Conservation (phyloP, 1,140 invertebrate species). For the Caenorhabditis briggsae region DNA sequence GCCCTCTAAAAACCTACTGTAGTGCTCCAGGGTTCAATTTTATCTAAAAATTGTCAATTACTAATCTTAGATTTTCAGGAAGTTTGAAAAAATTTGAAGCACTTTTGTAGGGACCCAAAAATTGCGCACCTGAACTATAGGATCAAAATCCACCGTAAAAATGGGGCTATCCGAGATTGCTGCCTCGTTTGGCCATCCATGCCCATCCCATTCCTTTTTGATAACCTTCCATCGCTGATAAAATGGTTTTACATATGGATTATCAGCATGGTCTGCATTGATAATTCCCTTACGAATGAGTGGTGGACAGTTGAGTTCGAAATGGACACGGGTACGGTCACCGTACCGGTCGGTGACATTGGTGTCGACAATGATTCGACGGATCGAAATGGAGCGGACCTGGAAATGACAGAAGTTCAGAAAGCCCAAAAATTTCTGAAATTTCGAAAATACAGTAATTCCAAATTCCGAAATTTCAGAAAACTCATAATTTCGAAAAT, state of each 20-base stretch:
- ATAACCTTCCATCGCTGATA: constrained; percentile 9
- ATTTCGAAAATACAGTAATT: background rate
- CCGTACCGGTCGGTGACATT: background rate
- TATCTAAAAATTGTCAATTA: too few species aligned
- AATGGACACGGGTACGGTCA: background rate
- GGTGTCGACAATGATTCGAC: constrained; percentile 50
- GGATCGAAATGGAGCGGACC: background rate
- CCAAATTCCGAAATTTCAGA: background rate
- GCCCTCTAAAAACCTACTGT: too few species aligned
- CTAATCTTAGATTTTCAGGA: too few species aligned
- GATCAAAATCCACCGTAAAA: constrained; percentile 27
- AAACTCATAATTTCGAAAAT: background rate
- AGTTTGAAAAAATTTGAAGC: too few species aligned
- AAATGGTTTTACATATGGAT: background rate
- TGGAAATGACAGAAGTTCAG: background rate
- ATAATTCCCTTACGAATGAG: constrained; percentile 7
- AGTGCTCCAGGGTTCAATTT: too few species aligned
- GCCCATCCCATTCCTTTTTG: background rate
- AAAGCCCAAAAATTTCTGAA: too few species aligned
- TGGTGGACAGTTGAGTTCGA: constrained; percentile 48
- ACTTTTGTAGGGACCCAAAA: too few species aligned
- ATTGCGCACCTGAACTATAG: background rate
- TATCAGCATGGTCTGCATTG: background rate
- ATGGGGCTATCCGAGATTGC: constrained; percentile 37
- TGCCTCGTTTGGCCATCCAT: background rate